These are phyloP conservation scores for Micronycteris hirsuta DNA, from an alignment of 2,113 vertebrate genomes.

Conservation along the genomic window DNA sequence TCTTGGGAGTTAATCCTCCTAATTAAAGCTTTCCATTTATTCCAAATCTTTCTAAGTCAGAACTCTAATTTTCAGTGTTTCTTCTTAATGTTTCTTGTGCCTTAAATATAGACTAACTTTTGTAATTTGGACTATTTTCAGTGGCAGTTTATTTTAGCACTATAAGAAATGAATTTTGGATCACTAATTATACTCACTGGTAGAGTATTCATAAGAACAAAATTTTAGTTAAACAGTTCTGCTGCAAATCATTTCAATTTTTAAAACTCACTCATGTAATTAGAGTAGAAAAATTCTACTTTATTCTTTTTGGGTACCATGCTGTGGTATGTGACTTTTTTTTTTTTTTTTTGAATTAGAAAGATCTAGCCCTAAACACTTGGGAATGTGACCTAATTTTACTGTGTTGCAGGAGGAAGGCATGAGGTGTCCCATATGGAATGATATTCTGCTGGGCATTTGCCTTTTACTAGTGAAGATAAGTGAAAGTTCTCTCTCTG, in stretches of 20 bases:
- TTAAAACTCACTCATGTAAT: background rate
- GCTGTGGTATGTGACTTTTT: background rate
- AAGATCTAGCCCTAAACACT: background rate
- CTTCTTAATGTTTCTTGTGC: background rate
- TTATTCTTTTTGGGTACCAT: background rate
- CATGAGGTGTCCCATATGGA: fast-evolving
- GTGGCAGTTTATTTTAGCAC: background rate
- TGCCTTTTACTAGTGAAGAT: background rate
- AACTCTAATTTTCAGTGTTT: background rate
- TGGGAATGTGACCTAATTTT: background rate
- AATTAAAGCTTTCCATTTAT: background rate
- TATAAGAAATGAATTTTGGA: background rate
- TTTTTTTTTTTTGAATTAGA: background rate
- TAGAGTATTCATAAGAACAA: background rate
- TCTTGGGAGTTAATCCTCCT: background rate
- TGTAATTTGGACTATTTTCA: background rate
- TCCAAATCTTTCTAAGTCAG: background rate
- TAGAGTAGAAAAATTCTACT: background rate
- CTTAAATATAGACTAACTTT: background rate
- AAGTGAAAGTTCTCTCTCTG: background rate
- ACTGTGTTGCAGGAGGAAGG: background rate
- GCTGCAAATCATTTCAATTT: background rate
- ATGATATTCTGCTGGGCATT: too few species aligned
- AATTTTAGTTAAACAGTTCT: background rate
- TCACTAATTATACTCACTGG: background rate